Percentiles rank a stretch among this genome's conserved stretches.
phyloP scores from a whole-genome alignment of 1,140 invertebrate species.

The Hyphantria cunea region DNA sequence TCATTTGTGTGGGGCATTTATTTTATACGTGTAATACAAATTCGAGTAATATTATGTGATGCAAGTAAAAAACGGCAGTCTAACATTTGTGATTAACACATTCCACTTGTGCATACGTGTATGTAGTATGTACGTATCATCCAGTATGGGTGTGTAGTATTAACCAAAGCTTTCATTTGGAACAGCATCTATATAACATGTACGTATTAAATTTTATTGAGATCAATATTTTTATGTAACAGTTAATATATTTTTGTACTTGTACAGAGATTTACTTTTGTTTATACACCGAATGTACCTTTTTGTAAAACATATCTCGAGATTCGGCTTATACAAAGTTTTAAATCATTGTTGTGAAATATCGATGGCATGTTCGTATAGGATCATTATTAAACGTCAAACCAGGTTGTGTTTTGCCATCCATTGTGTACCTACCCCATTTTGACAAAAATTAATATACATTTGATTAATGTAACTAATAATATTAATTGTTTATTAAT shows the following conservation, averaged over 20 bases:
- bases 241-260: constrained; percentile 72
- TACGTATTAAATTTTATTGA: constrained; percentile 42
- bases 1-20: constrained; percentile 21
- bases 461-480: constrained; percentile 30
- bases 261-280: constrained; percentile 60
- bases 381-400: constrained; percentile 35
- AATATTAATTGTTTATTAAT: constrained; percentile 8
- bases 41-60: constrained; percentile 22
- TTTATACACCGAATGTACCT: constrained; percentile 54
- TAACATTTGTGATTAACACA: constrained; percentile 51
- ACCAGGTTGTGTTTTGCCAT: constrained; percentile 56
- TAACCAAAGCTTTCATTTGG: constrained; percentile 25
- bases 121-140: constrained; percentile 28
- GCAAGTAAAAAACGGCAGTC: constrained; percentile 20
- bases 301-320: constrained; percentile 63
- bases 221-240: constrained; percentile 60
- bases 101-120: constrained; percentile 49
- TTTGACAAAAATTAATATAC: constrained; percentile 24
- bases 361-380: constrained; percentile 21
- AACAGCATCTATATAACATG: constrained; percentile 13
- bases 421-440: constrained; percentile 42
- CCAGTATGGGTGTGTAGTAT: constrained; percentile 8
- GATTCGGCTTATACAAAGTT: constrained; percentile 16
- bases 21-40: constrained; percentile 31
- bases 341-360: constrained; percentile 23